Conservation (phyloP, 2,113 vertebrate genomes). For the Corythornis vintsioides region DNA sequence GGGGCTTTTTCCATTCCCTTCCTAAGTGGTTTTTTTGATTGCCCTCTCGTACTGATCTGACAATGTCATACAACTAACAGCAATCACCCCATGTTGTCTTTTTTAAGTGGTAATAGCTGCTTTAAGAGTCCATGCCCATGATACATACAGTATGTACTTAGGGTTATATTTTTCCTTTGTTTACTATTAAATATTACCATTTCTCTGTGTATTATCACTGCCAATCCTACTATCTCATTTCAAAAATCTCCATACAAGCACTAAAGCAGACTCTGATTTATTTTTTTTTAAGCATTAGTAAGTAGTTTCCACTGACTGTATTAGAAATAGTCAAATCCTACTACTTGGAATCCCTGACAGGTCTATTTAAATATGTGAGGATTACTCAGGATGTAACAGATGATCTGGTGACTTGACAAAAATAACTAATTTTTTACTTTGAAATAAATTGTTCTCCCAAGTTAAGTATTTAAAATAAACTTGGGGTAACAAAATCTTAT, state of each 20-base stretch:
- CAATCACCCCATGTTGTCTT: background rate
- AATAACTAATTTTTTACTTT: background rate
- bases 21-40: background rate
- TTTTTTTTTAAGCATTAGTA: background rate
- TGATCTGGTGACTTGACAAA: background rate
- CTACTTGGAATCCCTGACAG: background rate
- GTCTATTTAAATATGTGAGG: background rate
- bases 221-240: background rate
- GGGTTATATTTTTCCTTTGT: background rate
- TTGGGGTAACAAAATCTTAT: background rate
- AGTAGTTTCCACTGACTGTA: background rate
- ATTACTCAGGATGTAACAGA: background rate
- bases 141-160: rapidly evolving
- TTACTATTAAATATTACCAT: background rate
- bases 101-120: background rate
- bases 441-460: background rate
- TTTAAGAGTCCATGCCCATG: background rate
- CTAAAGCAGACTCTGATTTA: background rate
- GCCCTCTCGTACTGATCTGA: background rate
- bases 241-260: background rate
- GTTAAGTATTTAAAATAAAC: background rate
- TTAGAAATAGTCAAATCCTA: background rate
- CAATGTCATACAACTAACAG: background rate
- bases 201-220: background rate
- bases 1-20: background rate